phyloP scores from a whole-genome alignment of 2,113 vertebrate species.

The Platichthys stellatus region DNA sequence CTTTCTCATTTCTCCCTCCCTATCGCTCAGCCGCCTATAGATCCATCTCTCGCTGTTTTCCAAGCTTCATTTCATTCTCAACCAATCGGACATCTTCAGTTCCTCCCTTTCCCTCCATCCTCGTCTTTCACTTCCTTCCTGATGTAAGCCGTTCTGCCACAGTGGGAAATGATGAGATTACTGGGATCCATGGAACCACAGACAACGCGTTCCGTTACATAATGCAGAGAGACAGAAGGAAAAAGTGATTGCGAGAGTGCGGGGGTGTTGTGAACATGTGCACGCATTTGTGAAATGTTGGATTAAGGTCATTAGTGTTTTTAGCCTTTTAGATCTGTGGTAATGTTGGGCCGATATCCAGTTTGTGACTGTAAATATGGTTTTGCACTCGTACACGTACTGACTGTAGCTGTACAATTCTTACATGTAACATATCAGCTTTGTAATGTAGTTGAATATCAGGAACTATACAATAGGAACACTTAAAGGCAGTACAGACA shows the following conservation, averaged over 20 bases:
- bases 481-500: neutral
- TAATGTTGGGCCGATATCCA: slow-evolving; percentile 28
- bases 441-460: neutral
- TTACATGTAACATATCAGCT: neutral
- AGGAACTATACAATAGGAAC: too few species aligned
- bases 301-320: slow-evolving; percentile 71
- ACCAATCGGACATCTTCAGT: slow-evolving; percentile 13
- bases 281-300: slow-evolving; percentile 29
- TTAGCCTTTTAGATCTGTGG: slow-evolving; percentile 34
- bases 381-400: neutral
- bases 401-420: neutral
- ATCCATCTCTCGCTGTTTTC: slow-evolving; percentile 40
- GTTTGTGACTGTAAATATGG: slow-evolving; percentile 6
- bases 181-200: slow-evolving; percentile 47
- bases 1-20: slow-evolving; percentile 21
- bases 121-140: slow-evolving; percentile 26
- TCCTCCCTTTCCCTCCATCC: slow-evolving; percentile 26
- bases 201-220: slow-evolving; percentile 56
- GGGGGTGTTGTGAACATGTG: slow-evolving; percentile 19
- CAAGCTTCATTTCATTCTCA: slow-evolving; percentile 40
- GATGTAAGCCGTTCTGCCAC: slow-evolving; percentile 50
- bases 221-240: slow-evolving; percentile 47
- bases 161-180: slow-evolving; percentile 68
- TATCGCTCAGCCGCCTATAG: slow-evolving; percentile 12
- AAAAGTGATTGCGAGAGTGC: slow-evolving; percentile 38